Evolutionary conservation across 1,140 invertebrate genomes (phyloP).

Genomic region (Portunus trituberculatus): DNA sequence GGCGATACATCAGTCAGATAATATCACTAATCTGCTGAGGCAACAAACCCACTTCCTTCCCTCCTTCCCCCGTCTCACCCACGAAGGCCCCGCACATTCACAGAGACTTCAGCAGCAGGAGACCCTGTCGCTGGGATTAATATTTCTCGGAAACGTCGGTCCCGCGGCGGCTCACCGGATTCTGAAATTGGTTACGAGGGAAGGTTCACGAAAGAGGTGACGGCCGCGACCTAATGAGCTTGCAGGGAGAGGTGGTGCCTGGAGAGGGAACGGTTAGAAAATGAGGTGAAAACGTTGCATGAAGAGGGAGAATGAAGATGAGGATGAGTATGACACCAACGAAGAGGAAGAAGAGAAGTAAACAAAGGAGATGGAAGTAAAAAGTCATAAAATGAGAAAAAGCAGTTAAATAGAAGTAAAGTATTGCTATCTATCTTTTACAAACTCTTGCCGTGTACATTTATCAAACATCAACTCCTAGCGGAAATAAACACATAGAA

Average conservation of each 20-base stretch:
- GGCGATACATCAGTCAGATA: not conserved
- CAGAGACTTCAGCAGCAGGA: not conserved
- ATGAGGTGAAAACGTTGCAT: not conserved
- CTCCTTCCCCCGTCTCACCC: no score
- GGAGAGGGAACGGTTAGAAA: not conserved
- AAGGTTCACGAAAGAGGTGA: not conserved
- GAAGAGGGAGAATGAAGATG: not conserved
- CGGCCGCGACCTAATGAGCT: not conserved
- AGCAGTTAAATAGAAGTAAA: not conserved
- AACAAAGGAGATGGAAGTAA: not conserved
- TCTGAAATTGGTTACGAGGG: conserved; percentile 11
- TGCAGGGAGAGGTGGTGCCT: not conserved
- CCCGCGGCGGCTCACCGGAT: not conserved
- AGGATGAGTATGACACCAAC: not conserved
- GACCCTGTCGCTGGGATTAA: conserved; percentile 37
- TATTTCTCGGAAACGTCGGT: not conserved
- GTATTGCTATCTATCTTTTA: no score
- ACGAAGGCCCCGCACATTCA: no score
- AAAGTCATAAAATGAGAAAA: not conserved
- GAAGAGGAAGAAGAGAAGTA: not conserved
- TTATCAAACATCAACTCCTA: no score
- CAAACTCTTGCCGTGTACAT: no score
- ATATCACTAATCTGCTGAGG: not conserved
- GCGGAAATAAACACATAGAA: no score
- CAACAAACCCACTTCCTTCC: not conserved